A percentile compares a stretch with the other conserved stretches of the same genome.
Conservation (phyloP, 2,888 invertebrate species). For the Linnaemya vulpina region DNA sequence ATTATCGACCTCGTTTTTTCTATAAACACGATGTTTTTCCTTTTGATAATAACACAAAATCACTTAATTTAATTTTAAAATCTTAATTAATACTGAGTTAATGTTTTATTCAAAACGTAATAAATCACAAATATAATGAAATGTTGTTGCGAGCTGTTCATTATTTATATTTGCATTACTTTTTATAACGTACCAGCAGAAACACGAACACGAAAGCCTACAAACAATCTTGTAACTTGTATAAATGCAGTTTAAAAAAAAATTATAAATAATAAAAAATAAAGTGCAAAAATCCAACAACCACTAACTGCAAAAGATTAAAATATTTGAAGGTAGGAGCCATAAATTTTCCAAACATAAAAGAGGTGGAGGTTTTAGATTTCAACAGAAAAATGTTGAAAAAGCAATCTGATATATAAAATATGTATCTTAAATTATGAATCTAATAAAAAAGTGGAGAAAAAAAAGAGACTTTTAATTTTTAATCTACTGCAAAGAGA, state of each 20-base stretch:
- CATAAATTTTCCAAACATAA: slow-evolving; percentile 69
- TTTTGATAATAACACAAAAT: slow-evolving; percentile 21
- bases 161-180: slow-evolving; percentile 53
- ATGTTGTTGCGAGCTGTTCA: slow-evolving; percentile 67
- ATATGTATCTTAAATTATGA: slow-evolving; percentile 58
- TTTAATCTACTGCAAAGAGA: slow-evolving; percentile 30
- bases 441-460: slow-evolving; percentile 43
- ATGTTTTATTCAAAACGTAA: slow-evolving; percentile 69
- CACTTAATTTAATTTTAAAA: slow-evolving; percentile 58
- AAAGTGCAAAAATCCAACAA: slow-evolving; percentile 25
- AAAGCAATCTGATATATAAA: slow-evolving; percentile 27
- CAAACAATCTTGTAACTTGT: slow-evolving; percentile 55
- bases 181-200: slow-evolving; percentile 16
- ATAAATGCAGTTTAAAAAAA: slow-evolving; percentile 50
- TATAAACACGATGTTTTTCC: slow-evolving; percentile 51
- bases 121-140: slow-evolving; percentile 70
- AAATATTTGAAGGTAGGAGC: slow-evolving; percentile 64
- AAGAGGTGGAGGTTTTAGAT: slow-evolving; percentile 71
- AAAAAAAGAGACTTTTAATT: slow-evolving; percentile 42
- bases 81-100: slow-evolving; percentile 67
- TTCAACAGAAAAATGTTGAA: slow-evolving; percentile 57
- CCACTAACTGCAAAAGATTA: slow-evolving; percentile 37
- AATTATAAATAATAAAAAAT: slow-evolving; percentile 13
- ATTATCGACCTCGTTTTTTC: slow-evolving; percentile 37
- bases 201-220: slow-evolving; percentile 68